Percentiles rank a stretch among this genome's conserved stretches.
Evolutionary conservation across 2,888 invertebrate species (phyloP).

Genomic region (Drosophila subquinaria): DNA sequence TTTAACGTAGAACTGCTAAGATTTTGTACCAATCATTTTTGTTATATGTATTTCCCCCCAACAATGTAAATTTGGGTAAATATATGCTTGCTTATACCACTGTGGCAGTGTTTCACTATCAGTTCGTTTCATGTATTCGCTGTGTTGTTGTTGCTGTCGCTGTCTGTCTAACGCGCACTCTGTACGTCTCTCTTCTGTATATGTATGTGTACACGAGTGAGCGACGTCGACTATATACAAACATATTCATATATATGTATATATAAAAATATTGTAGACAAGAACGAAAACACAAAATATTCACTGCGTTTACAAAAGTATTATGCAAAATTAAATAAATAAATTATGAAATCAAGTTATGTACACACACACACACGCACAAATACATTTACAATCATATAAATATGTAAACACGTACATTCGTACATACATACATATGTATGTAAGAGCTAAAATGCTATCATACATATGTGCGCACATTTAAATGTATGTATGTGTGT

Average conservation of each 20-base stretch:
- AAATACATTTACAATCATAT: neutral
- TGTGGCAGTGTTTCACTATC: constrained; percentile 70
- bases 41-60: neutral
- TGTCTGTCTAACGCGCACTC: constrained; percentile 65
- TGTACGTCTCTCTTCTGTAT: constrained; percentile 31
- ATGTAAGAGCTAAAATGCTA: neutral
- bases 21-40: too few relatives aligned
- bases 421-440: neutral
- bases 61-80: neutral
- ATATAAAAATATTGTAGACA: constrained; percentile 34
- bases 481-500: constrained; percentile 2
- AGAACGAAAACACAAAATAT: constrained; percentile 40
- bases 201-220: constrained; percentile 21
- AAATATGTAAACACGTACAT: neutral
- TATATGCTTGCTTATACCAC: constrained; percentile 27
- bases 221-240: constrained; percentile 19
- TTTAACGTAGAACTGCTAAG: neutral
- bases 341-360: constrained; percentile 47
- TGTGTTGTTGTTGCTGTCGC: constrained; percentile 49
- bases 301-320: constrained; percentile 49
- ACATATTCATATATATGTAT: constrained; percentile 1
- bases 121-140: constrained; percentile 57
- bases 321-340: constrained; percentile 47
- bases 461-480: constrained; percentile 14
- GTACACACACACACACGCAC: neutral